Conservation (phyloP, 2,888 invertebrate genomes). For the Taphrorychus bicolor region DNA sequence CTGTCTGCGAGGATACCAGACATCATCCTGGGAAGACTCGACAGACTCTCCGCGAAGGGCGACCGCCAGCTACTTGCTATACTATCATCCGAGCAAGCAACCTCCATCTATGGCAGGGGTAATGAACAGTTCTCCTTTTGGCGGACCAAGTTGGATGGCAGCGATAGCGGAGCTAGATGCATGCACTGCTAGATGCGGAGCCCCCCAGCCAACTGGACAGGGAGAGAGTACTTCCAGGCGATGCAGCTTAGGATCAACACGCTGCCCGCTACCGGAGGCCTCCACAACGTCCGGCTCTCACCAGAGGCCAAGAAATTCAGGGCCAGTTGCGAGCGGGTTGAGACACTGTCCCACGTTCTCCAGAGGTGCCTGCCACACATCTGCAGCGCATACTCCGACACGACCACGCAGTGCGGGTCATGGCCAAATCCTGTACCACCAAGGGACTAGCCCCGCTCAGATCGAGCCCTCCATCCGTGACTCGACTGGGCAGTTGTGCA, state of each 20-base stretch:
- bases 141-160: neutral
- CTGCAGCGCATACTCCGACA: slow-evolving; percentile 17
- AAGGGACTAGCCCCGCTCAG: too few species aligned
- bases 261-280: slow-evolving; percentile 27
- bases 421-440: too few species aligned
- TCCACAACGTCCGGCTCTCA: too few species aligned
- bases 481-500: too few species aligned
- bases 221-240: slow-evolving; percentile 27
- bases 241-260: slow-evolving; percentile 35
- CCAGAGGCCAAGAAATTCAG: too few species aligned
- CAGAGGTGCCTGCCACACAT: slow-evolving; percentile 37
- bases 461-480: too few species aligned
- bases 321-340: slow-evolving; percentile 34
- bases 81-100: neutral
- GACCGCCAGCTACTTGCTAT: neutral
- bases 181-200: slow-evolving; percentile 14
- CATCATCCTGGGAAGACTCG: slow-evolving; percentile 7
- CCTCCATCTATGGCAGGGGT: neutral
- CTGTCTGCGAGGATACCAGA: slow-evolving; percentile 11
- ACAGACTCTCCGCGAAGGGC: neutral
- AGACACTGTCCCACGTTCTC: slow-evolving; percentile 35
- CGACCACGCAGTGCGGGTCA: slow-evolving; percentile 19
- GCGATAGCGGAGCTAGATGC: slow-evolving; percentile 27
- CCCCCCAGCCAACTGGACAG: slow-evolving; percentile 22
- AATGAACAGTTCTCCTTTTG: neutral